Evolutionary conservation across 2,888 invertebrate genomes (phyloP).

Genomic region (Cactoblastis cactorum): DNA sequence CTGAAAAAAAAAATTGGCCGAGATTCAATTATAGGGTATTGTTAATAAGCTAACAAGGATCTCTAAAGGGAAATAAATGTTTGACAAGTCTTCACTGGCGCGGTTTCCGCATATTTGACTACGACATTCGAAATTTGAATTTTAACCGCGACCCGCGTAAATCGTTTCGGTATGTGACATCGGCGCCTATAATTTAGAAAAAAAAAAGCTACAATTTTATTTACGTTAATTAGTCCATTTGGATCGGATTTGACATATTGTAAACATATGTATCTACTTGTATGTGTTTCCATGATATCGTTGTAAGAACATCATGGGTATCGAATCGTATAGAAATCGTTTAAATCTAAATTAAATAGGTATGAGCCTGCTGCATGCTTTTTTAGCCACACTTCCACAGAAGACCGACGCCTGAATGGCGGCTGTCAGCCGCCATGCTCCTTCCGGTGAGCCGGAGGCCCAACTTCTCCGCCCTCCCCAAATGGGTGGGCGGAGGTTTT

Average conservation of each 20-base stretch:
- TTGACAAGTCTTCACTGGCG: conserved; percentile 30
- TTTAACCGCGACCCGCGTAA: conserved; percentile 24
- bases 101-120: conserved; percentile 63
- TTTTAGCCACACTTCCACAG: too few relatives aligned
- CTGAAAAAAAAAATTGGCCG: neutral
- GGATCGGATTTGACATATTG: neutral
- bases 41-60: conserved; percentile 12
- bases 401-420: too few relatives aligned
- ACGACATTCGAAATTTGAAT: conserved; percentile 30
- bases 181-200: conserved; percentile 13
- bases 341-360: too few relatives aligned
- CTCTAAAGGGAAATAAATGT: conserved; percentile 24
- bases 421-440: too few relatives aligned
- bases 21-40: neutral
- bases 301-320: too few relatives aligned
- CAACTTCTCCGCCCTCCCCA: too few relatives aligned
- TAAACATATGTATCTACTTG: neutral
- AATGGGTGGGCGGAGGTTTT: too few relatives aligned
- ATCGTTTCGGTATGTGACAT: conserved; percentile 13
- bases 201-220: neutral
- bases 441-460: too few relatives aligned
- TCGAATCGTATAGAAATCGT: too few relatives aligned
- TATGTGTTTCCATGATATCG: neutral
- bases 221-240: conserved; percentile 9
- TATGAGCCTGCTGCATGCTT: too few relatives aligned